Base-by-base conservation (phyloP, 2,113 vertebrate species). In the Apteryx mantelli region DNA sequence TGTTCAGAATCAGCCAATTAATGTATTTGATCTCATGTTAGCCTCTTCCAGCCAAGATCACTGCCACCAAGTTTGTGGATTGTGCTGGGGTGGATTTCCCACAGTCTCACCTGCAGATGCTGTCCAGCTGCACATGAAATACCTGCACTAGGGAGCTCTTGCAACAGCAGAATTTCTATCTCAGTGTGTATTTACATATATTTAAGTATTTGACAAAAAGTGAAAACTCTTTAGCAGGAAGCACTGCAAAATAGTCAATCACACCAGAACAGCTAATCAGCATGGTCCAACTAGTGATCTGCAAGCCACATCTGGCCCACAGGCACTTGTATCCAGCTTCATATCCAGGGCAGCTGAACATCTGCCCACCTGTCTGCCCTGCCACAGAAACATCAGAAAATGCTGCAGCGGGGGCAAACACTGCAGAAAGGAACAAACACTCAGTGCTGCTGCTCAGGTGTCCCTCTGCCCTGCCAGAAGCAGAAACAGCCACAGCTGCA, bases 231-330 rank as follows among this genome's bases (percentile, higher is more conserved):
- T 55, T 55, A 34, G 7, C 16, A 68, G 40, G 12, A 94, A 66
- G 36, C 7, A 9, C 40, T 42, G 7, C 68, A 55, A 89, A 56
- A 32, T 24, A 6, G 2, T 81, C 60, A 74, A 77, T 46, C 1
- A 1, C 24, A 70, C 12, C 24, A 28, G 25, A 42, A 11, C 26
- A 76, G 12, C 5, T 34, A 53, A 50, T 18, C 44, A 15, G 50
- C n/a, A 55, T 21, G 50, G 24, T 40, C 52, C n/a, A 76, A 0
- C 24, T 50, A 0, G 1, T 52, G 21, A 60, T 0, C 28, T 38
- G 36, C 40, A 38, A 73, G 32, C 20, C 6, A 24, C 15, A 56
- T 22, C 25, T 60, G 63, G 17, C 53, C 42, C 30, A 38, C 20
- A 42, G 40, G 15, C 46, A 48, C 24, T 95, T 0, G 0, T 38